Evolutionary conservation across 2,888 invertebrate species (phyloP), one percentile per base, ranked within the genome.

Genomic region (Napeogenes inachia): DNA sequence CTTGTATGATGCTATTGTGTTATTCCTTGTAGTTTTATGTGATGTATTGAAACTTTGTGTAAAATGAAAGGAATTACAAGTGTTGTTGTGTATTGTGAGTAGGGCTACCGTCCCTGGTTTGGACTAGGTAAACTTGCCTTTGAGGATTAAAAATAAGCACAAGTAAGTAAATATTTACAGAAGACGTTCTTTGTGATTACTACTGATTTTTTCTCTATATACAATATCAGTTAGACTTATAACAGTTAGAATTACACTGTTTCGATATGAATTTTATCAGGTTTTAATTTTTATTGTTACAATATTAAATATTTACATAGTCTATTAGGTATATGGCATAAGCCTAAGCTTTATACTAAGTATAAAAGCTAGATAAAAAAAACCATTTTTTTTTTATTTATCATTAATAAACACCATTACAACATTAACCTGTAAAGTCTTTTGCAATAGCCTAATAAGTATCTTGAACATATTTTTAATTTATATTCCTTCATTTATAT

Each of bases 141-240:
- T 75, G 81, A 70, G 85, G 82, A 85, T 82, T 82, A 81, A 78
- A 81, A 85, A 81, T 84, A 86, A 81, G 75, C 76, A 74, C 79
- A 82, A 77, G 89, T 89, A 79, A 89, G 89, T 89, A 87, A 88
- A 88, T 87, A 87, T 87, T 86, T 83, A 66, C 57, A 45, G 53
- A 56, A 58, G 61, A 35, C 57, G 45, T 60, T 46, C 50, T 35
- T 56, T 55, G 56, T 60, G 53, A 57, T 33, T 54, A 54, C 56
- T 30, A 47, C 47, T 5, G 47, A 47, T n/a, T 50, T 30, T n/a
- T 50, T 50, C 30, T 10, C 10, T 30, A 12, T 50, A 30, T 50
- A 12, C 30, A 50, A 30, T 30, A 50, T 8, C 12, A 21, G 21
- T 21, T n/a, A n/a, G n/a, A n/a, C n/a, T n/a, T n/a, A n/a, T 10